Conservation (phyloP, 2,888 invertebrate species). For the Rotaria socialis region DNA sequence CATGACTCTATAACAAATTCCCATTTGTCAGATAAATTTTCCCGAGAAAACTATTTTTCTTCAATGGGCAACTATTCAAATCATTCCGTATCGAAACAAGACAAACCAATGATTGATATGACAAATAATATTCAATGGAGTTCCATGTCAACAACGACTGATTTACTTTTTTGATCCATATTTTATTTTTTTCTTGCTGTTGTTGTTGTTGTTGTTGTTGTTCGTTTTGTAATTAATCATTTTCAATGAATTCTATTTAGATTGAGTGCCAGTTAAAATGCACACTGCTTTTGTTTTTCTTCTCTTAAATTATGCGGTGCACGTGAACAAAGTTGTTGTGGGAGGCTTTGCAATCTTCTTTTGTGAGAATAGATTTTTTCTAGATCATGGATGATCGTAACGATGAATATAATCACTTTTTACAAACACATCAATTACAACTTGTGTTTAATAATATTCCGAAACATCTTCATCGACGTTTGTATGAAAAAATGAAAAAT, state of each 20-base stretch:
- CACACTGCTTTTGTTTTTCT: not conserved
- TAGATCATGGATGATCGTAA: not conserved
- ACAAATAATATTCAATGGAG: constrained; percentile 29
- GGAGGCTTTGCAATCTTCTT: not conserved
- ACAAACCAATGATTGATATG: not conserved
- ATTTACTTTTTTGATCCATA: constrained; percentile 2
- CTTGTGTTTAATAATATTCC: constrained; percentile 2
- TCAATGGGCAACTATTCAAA: not conserved
- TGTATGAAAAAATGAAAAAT: constrained; percentile 28
- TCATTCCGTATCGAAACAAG: not conserved
- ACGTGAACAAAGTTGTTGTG: not conserved
- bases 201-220: not conserved
- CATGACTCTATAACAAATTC: not conserved
- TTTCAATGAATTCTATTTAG: not conserved
- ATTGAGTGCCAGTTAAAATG: not conserved
- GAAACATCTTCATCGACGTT: constrained; percentile 6
- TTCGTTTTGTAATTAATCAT: not conserved
- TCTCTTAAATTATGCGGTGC: not conserved
- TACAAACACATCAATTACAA: constrained; percentile 22
- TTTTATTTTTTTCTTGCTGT: not conserved
- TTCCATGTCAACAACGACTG: constrained; percentile 22
- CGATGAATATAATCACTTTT: not conserved
- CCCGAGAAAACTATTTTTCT: not conserved
- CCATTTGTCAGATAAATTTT: constrained; percentile 5
- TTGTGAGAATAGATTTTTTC: not conserved